Evolutionary conservation across 2,113 vertebrate species (phyloP), one percentile per base, ranked within the genome.

Genomic region (Sphaerodactylus townsendi): DNA sequence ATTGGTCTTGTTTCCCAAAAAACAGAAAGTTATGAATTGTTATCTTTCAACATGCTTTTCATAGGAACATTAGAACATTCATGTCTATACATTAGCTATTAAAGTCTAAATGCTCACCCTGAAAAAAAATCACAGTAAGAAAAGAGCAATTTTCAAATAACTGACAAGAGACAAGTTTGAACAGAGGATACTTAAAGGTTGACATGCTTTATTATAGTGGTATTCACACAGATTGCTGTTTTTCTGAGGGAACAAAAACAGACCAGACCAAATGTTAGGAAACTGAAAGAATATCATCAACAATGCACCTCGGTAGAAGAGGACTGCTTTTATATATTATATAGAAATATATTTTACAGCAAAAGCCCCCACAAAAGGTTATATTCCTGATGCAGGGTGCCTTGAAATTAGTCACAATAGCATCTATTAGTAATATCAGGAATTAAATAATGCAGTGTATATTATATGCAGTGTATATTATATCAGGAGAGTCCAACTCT

Each of bases 141-240:
- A 64, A 90, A 91, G 70, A 91, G 17, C 33, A 74, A 37, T 81
- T 93, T 92, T 87, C 88, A 86, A 86, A 88, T 50, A 90, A 46
- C 7, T 76, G 28, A 92, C 62, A 79, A 86, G 85, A 90, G 82
- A 88, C 87, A 39, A 68, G 69, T 82, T 68, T 83, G 66, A 91
- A 89, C 83, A 91, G 81, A 86, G 84, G 80, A 23, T 83, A 84
- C 77, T 92, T 79, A 86, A n/a, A 86, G 33, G 82, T 37, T 41
- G 74, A 75, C 10, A 3, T 66, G 41, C 85, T 89, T 92, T 76
- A 86, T 79, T 70, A 84, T 2, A 87, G 7, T 35, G 66, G 77
- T 35, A 77, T 83, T 88, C 65, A 81, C 44, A 81, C 6, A 62
- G 72, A 71, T 30, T 81, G n/a, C 30, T 53, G 53, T 82, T 79